Conservation (phyloP, 2,888 invertebrate species). For the Gisinianus flammeolus region DNA sequence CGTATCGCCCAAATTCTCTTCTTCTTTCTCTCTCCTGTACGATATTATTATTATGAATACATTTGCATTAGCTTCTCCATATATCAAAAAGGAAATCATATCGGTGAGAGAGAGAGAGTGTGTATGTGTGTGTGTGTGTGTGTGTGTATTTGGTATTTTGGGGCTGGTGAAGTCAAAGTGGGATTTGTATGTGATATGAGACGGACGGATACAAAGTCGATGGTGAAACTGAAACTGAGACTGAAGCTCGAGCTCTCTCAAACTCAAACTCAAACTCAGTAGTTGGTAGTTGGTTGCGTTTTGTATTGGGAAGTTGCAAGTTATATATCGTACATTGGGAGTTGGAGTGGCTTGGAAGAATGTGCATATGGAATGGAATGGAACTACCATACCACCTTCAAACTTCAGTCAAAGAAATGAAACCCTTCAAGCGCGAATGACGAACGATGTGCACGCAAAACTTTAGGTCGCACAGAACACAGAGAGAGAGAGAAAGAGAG, state of each 20-base stretch:
- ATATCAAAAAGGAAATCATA: not conserved
- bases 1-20: conserved; percentile 5
- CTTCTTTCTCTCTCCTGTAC: not conserved
- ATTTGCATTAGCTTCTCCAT: conserved; percentile 27
- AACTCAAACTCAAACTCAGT: no score
- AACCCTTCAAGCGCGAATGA: conserved; percentile 49
- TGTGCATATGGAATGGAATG: conserved; percentile 20
- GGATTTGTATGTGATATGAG: not conserved
- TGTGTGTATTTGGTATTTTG: not conserved
- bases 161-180: not conserved
- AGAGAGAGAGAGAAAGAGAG: conserved; percentile 23
- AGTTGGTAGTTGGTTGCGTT: not conserved
- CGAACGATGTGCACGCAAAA: conserved; percentile 44
- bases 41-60: conserved; percentile 14
- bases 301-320: not conserved
- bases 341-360: not conserved
- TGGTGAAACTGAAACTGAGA: no score
- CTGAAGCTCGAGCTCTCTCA: no score
- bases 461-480: conserved; percentile 42
- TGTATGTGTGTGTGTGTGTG: not conserved
- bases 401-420: conserved; percentile 49
- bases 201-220: not conserved
- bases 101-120: not conserved
- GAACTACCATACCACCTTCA: no score
- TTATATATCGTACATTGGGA: no score